Evolutionary conservation across 2,888 invertebrate species (phyloP), one percentile per base, ranked within the genome.

Genomic region (Zhuqinia jingwanae): DNA sequence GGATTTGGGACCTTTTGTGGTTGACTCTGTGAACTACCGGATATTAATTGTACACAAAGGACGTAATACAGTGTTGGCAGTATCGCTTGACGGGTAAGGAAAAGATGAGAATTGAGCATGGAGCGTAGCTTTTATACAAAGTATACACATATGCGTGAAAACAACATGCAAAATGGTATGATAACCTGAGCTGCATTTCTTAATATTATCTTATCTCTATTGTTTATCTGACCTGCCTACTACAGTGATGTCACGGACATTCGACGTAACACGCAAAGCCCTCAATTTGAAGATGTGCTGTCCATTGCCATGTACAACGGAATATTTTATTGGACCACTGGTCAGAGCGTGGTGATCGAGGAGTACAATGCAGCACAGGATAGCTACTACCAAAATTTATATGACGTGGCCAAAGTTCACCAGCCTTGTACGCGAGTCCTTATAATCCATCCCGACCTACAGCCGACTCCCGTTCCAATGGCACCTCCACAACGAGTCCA

Each of bases 291-390:
- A 82, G 94, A 95, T 77, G 96, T 96, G 0, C 93, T 95, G 10
- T 97, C 97, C 5, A 93, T 97, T 87, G 95, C 96, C 0, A 95
- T 95, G 91, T 95, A 95, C 3, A 95, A 95, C 91, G 95, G 95
- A 8, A 93, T 97, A 97, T 97, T 97, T 92, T 97, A 96, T 92
- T 97, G 97, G 97, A 97, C 96, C 0, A 96, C 96, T 91, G 96
- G 96, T 0, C 94, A 94, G 77, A 95, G 95, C 91, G 95, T 97
- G 89, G 93, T 96, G 65, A 95, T 95, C 15, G 97, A 98, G 92
- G 97, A 96, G 91, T 96, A 96, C 92, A 96, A 95, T 91, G 93
- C 93, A 0, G 94, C 94, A 63, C 94, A 94, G 77, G 94, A 95
- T 89, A 95, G 94, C 91, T 97, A 96, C 92, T 96, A 95, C 91